Evolutionary conservation across 2,797 vertebrate species (phyloP), one percentile per base, ranked within the genome.

Genomic region (Ciconia nigra): DNA sequence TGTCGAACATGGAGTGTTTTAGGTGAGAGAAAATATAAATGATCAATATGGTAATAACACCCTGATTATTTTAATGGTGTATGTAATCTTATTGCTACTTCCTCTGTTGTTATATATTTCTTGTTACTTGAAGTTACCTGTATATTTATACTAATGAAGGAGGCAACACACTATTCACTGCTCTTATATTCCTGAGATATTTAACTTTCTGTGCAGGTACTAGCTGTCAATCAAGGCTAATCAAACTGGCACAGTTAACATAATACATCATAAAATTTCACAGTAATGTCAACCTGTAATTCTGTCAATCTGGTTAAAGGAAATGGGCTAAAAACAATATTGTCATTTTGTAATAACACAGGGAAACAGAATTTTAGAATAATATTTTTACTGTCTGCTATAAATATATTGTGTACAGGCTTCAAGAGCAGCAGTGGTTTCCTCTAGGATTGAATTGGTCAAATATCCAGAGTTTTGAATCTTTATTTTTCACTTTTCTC

Each of bases 271-370:
- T 97, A 98, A 98, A 98, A 98, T 98, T 98, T 98, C 98, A 98
- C 98, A 98, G 97, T 97, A 98, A 97, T 98, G 98, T 98, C 98
- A 98, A 97, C 97, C 98, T 98, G 96, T 98, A 98, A 98, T 98
- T 98, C 98, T 98, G 97, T 98, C 98, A 98, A 76, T 98, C 98
- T 98, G 96, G 96, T 97, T 97, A 97, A 98, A 96, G 94, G 95
- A 98, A 98, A 95, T 83, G 89, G 96, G 96, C 96, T 98, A 97
- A 98, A 98, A 98, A 96, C 97, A 98, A 96, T 98, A 97, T 96
- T 98, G 97, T 97, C 95, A 95, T 98, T 98, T 97, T 97, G 95
- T 97, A 97, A 97, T 96, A 98, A 97, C 95, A 96, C 22, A 95
- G 67, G 16, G 70, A 97, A 98, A 92, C 86, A 93, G 88, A 92